Evolutionary conservation across 1,140 invertebrate species (phyloP).

Genomic region (Stegodyphus mimosarum): DNA sequence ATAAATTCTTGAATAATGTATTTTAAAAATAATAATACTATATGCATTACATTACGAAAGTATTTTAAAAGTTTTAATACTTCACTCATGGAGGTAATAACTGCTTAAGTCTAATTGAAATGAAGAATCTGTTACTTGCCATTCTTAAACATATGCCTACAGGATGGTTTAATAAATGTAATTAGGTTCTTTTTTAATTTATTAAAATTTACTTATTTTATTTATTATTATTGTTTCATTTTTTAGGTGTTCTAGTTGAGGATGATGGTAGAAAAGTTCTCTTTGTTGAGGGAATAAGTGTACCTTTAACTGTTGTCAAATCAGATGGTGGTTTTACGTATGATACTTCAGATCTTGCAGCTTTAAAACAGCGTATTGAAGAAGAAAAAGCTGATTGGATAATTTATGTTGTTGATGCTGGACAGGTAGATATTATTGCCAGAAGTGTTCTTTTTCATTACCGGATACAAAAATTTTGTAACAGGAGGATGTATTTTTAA

Average conservation of each 20-base stretch:
- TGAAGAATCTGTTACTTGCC: no score
- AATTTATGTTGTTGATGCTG: constrained; percentile 95
- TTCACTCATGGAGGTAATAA: no score
- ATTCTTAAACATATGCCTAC: no score
- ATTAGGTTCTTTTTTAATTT: no score
- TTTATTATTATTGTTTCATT: neutral
- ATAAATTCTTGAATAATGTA: no score
- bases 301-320: constrained; percentile 96
- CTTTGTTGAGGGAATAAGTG: constrained; percentile 76
- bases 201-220: neutral
- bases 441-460: neutral
- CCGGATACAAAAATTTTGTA: neutral
- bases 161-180: no score
- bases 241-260: constrained; percentile 76
- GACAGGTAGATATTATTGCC: constrained; percentile 75
- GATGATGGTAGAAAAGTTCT: constrained; percentile 95
- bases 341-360: constrained; percentile 97
- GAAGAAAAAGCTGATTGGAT: constrained; percentile 92
- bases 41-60: no score
- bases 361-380: constrained; percentile 86
- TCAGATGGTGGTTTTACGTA: constrained; percentile 99
- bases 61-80: no score
- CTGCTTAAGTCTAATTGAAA: no score
- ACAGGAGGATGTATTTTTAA: no score
- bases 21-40: no score